A percentile compares a stretch with the other conserved stretches of the same genome.
phyloP scores from a whole-genome alignment of 2,888 invertebrate genomes.

The Neoscelio sp. region DNA sequence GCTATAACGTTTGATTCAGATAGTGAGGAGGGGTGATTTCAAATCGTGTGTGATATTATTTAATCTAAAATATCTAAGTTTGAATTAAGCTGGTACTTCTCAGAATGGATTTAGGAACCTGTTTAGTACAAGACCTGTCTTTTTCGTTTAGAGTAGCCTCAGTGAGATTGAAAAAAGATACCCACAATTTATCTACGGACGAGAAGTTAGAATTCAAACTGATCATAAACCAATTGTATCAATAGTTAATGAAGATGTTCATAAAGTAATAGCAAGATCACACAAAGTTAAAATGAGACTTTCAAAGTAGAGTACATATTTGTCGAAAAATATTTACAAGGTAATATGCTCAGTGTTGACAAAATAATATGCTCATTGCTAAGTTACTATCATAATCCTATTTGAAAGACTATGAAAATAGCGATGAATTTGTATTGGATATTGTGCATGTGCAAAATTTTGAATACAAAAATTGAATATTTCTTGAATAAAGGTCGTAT shows the following conservation, averaged over 20 bases:
- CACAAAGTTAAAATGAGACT: conserved; percentile 74
- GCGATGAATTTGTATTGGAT: conserved; percentile 34
- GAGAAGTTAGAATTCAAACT: conserved; percentile 70
- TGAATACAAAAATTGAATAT: conserved; percentile 32
- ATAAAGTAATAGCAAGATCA: conserved; percentile 73
- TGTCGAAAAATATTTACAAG: conserved; percentile 70
- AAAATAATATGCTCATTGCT: conserved; percentile 72
- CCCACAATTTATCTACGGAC: too few species aligned
- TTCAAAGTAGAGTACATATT: conserved; percentile 73
- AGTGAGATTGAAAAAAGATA: too few species aligned
- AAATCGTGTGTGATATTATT: too few species aligned
- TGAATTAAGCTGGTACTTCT: too few species aligned
- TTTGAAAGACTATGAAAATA: conserved; percentile 40
- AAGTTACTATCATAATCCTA: conserved; percentile 72
- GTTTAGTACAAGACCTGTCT: too few species aligned
- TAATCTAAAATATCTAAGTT: too few species aligned
- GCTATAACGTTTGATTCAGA: too few species aligned
- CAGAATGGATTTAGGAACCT: too few species aligned
- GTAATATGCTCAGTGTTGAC: too few species aligned
- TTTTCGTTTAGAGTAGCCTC: too few species aligned
- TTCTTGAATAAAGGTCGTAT: too few species aligned
- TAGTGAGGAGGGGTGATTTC: too few species aligned
- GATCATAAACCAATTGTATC: conserved; percentile 78
- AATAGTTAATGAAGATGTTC: conserved; percentile 72
- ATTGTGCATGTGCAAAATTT: conserved; percentile 35